A percentile compares a stretch with the other conserved stretches of the same genome.
Evolutionary conservation across 2,797 vertebrate genomes (phyloP).

Genomic region (Typhlichthys eigenmanni): DNA sequence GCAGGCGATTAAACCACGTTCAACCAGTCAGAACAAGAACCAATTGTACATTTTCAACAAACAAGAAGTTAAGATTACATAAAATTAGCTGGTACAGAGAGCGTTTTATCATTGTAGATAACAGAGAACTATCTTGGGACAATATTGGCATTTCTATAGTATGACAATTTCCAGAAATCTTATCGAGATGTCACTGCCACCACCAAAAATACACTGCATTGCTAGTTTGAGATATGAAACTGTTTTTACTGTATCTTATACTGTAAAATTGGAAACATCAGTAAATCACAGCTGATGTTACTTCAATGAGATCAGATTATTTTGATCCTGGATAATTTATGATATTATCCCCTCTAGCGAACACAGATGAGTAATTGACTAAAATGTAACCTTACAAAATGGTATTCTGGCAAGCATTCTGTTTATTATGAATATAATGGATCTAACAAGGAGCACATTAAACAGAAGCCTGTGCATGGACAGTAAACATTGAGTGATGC

Average conservation of each 20-base stretch:
- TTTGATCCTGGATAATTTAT: slow-evolving; percentile 47
- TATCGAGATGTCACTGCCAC: too few relatives aligned
- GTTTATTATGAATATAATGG: slow-evolving; percentile 32
- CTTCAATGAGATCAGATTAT: slow-evolving; percentile 53
- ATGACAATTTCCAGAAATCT: too few relatives aligned
- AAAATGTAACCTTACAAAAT: slow-evolving; percentile 33
- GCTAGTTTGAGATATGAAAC: too few relatives aligned
- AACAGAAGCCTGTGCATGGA: slow-evolving; percentile 37
- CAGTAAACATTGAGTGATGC: slow-evolving; percentile 29
- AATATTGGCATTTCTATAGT: too few relatives aligned
- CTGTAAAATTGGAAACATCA: slow-evolving; percentile 43
- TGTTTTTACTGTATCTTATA: neutral
- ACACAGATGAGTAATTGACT: slow-evolving; percentile 39
- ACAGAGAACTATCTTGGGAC: too few relatives aligned
- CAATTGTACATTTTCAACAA: too few relatives aligned
- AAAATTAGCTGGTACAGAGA: too few relatives aligned
- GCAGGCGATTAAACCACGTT: too few relatives aligned
- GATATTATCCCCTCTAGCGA: slow-evolving; percentile 38
- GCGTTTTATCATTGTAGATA: too few relatives aligned
- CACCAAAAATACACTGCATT: too few relatives aligned
- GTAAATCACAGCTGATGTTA: slow-evolving; percentile 28
- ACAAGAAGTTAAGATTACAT: too few relatives aligned
- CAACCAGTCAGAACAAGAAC: too few relatives aligned
- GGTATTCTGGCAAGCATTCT: slow-evolving; percentile 39
- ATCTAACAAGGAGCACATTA: slow-evolving; percentile 49